These are phyloP conservation scores for Capromys pilorides DNA, from an alignment of 2,797 vertebrate genomes.

Conservation along the genomic window DNA sequence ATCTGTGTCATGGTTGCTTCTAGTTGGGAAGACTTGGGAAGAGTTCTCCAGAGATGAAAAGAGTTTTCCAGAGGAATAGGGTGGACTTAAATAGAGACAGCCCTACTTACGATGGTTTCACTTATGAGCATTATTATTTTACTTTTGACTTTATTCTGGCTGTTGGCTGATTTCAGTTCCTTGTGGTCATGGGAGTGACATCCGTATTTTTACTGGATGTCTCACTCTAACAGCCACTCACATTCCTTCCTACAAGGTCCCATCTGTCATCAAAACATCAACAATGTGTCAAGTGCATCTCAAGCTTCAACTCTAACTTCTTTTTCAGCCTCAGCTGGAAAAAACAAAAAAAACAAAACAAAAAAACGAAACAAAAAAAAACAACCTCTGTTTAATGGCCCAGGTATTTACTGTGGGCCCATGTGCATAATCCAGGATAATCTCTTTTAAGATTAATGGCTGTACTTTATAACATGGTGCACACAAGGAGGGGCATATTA, in stretches of 20 bases:
- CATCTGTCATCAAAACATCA: not conserved
- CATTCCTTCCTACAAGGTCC: not conserved
- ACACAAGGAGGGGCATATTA: not conserved
- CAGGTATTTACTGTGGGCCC: not conserved
- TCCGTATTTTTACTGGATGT: not conserved
- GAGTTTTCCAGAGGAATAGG: not conserved
- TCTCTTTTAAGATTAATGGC: not conserved
- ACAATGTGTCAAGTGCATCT: not conserved
- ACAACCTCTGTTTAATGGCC: not conserved
- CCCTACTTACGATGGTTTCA: no score
- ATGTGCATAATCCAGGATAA: not conserved
- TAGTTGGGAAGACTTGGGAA: not conserved
- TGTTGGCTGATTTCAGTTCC: not conserved
- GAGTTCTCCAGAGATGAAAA: not conserved
- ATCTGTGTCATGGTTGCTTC: not conserved
- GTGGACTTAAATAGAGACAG: not conserved
- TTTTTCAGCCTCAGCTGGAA: not conserved
- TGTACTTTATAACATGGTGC: not conserved
- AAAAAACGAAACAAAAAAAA: not conserved
- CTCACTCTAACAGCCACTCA: not conserved
- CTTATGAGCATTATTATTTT: not conserved
- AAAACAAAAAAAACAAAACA: not conserved
- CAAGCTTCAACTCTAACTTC: not conserved
- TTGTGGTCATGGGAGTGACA: not conserved
- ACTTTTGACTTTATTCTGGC: not conserved